Percentiles rank a stretch among this genome's conserved stretches.
phyloP scores from a whole-genome alignment of 2,888 invertebrate species.

The Leucophenga maculata region DNA sequence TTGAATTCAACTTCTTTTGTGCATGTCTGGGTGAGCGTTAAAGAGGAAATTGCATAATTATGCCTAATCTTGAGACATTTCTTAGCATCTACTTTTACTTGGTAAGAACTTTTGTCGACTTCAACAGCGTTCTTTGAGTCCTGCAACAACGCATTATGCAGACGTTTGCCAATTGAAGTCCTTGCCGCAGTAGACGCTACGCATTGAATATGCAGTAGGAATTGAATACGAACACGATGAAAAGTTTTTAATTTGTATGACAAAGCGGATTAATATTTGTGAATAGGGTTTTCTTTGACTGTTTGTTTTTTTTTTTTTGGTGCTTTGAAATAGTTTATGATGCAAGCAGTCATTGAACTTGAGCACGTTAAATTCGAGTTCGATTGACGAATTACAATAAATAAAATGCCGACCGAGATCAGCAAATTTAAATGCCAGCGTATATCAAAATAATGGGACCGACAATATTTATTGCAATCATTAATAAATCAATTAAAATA shows the following conservation, averaged over 20 bases:
- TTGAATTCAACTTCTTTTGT: slow-evolving; percentile 65
- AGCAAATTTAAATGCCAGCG: not conserved
- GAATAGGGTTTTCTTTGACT: not conserved
- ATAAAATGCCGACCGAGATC: not conserved
- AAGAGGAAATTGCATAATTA: slow-evolving; percentile 67
- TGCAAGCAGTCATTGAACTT: slow-evolving; percentile 3
- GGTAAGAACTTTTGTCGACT: not conserved
- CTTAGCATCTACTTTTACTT: slow-evolving; percentile 2
- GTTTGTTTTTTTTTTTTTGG: not conserved
- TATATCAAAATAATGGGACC: not conserved
- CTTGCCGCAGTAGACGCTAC: not conserved
- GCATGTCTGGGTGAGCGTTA: slow-evolving; percentile 51
- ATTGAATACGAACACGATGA: not conserved
- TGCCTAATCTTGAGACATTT: slow-evolving; percentile 62
- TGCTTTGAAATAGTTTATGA: not conserved
- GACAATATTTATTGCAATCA: slow-evolving; percentile 58
- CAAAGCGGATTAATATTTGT: slow-evolving; percentile 41
- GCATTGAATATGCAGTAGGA: not conserved
- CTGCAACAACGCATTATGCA: slow-evolving; percentile 26
- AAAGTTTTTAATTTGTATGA: slow-evolving; percentile 42
- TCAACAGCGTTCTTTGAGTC: not conserved
- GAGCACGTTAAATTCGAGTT: not conserved
- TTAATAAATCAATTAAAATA: slow-evolving; percentile 66
- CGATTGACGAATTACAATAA: not conserved
- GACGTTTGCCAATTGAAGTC: slow-evolving; percentile 42